These are phyloP conservation scores for Arge pagana DNA, from an alignment of 2,888 invertebrate species.

Conservation along the genomic window DNA sequence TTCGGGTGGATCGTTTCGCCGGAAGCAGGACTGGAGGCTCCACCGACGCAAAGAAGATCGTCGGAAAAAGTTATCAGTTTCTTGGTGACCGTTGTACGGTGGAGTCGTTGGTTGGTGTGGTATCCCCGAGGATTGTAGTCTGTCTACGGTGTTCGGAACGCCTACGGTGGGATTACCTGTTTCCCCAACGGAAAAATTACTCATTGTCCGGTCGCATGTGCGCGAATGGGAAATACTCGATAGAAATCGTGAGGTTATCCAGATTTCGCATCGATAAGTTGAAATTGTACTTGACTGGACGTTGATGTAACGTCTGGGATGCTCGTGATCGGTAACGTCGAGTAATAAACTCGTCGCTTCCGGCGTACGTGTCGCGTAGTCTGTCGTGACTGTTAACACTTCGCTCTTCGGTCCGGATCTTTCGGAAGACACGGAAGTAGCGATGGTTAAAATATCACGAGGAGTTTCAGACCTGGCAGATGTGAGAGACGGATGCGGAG, in stretches of 20 bases:
- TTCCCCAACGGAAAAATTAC: too few relatives aligned
- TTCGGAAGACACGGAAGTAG: constrained; percentile 20
- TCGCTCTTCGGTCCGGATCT: constrained; percentile 26
- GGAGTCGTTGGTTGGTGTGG: too few relatives aligned
- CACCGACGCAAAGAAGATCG: too few relatives aligned
- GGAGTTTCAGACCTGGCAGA: constrained; percentile 2
- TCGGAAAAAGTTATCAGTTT: too few relatives aligned
- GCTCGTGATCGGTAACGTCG: constrained; percentile 16
- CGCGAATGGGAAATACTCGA: too few relatives aligned
- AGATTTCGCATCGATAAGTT: too few relatives aligned
- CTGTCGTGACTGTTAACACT: constrained; percentile 29
- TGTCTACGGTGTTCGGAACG: too few relatives aligned
- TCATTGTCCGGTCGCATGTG: too few relatives aligned
- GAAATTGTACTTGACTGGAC: constrained; percentile 8
- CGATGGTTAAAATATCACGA: neutral
- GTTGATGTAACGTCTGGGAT: constrained; percentile 7
- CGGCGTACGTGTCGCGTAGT: constrained; percentile 24
- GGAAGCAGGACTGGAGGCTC: constrained; percentile 4
- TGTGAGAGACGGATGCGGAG: constrained; percentile 16
- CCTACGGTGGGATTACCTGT: too few relatives aligned
- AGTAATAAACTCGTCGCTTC: constrained; percentile 10
- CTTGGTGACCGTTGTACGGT: too few relatives aligned
- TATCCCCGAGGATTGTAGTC: too few relatives aligned
- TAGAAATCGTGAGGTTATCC: too few relatives aligned
- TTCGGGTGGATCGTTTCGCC: constrained; percentile 2